phyloP scores from a whole-genome alignment of 2,888 invertebrate species.

The Watsonalla binaria region DNA sequence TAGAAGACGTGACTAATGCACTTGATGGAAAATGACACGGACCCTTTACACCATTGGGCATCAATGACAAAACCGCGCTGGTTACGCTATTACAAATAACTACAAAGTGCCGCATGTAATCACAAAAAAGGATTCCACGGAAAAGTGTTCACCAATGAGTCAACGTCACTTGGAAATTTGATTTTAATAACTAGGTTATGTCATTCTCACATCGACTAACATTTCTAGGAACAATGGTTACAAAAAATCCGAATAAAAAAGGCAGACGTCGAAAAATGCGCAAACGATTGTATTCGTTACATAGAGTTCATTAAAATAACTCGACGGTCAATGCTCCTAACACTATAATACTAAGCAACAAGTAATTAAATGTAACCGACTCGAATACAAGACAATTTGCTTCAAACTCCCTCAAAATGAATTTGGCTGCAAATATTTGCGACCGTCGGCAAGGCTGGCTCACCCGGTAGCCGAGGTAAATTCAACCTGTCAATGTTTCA shows the following conservation, averaged over 20 bases:
- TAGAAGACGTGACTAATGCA: conserved; percentile 31
- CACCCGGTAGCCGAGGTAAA: conserved; percentile 37
- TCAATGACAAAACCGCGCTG: conserved; percentile 16
- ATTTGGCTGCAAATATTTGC: conserved; percentile 10
- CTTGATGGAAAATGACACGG: conserved; percentile 33
- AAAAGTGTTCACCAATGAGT: neutral
- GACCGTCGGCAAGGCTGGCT: conserved; percentile 7
- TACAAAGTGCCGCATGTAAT: conserved; percentile 1
- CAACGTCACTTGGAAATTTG: too few relatives aligned
- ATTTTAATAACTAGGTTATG: too few relatives aligned
- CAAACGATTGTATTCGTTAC: neutral
- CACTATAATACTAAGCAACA: neutral
- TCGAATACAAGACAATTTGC: neutral
- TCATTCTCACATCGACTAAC: too few relatives aligned
- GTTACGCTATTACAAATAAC: neutral
- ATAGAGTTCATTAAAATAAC: neutral
- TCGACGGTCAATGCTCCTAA: neutral
- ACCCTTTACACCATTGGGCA: conserved; percentile 23
- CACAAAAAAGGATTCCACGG: neutral
- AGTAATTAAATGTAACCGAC: neutral
- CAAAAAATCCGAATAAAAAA: neutral
- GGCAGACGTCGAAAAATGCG: neutral
- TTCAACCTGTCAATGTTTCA: conserved; percentile 51
- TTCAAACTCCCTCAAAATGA: neutral
- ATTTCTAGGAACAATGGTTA: neutral